Evolutionary conservation across 2,888 invertebrate species (phyloP), one percentile per base, ranked within the genome.

Genomic region (Caenorhabditis japonica): DNA sequence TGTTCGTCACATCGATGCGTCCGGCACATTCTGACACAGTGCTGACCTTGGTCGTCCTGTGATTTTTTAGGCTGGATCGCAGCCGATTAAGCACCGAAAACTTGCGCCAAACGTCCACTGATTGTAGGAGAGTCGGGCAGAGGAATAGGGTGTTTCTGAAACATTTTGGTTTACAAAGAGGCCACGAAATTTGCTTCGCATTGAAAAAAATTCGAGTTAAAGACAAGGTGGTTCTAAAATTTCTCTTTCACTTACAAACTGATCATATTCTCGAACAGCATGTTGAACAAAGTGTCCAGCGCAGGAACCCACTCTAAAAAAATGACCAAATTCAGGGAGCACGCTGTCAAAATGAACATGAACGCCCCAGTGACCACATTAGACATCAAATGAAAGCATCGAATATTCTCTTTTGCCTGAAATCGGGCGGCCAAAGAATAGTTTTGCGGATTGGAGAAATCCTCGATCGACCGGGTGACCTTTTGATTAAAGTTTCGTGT

Each of bases 221-320:
- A n/a, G n/a, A n/a, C n/a, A n/a, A n/a, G n/a, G n/a, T n/a, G n/a
- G n/a, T n/a, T n/a, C n/a, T n/a, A n/a, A n/a, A n/a, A n/a, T n/a
- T n/a, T n/a, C n/a, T n/a, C n/a, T n/a, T n/a, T n/a, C n/a, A 52
- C 66, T 59, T 33, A 68, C 68, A 53, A 60, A 55, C 60, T 39
- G 15, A 60, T 60, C 5, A 46, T 8, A 25, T 33, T 46, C 30
- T 69, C 69, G 4, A 69, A 59, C 19, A 69, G 12, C 25, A 53
- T 19, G 27, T 60, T 69, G 25, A 52, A 41, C 8, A 69, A 39
- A 0, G 69, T 53, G 33, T 69, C 69, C 5, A 69, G 13, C 3
- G 12, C 23, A 3, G 69, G 69, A 5, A 41, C 21, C n/a, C 44
- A 12, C 13, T 70, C 61, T 10, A 70, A 17, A 33, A 56, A 51